These are phyloP conservation scores for Rhinatrema bivittatum DNA, from an alignment of 2,797 vertebrate species.

Conservation along the genomic window DNA sequence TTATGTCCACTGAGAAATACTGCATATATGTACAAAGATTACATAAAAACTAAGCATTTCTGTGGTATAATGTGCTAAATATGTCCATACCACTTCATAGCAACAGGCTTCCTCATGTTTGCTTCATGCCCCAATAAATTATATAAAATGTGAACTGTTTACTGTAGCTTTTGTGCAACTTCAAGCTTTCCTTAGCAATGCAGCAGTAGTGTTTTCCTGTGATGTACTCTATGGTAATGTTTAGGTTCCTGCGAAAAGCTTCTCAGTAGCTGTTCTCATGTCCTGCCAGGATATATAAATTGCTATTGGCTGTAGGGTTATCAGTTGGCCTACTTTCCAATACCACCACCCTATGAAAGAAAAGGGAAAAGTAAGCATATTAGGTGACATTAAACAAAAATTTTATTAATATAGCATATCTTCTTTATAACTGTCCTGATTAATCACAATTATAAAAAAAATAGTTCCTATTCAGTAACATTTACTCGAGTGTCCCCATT, in stretches of 20 bases:
- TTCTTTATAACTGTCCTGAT: too few relatives aligned
- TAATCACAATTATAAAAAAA: too few relatives aligned
- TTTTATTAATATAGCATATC: too few relatives aligned
- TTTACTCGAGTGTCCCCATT: too few relatives aligned
- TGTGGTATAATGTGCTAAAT: conserved; percentile 59
- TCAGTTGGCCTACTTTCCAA: conserved; percentile 93
- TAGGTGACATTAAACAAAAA: conserved; percentile 3
- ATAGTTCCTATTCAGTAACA: too few relatives aligned
- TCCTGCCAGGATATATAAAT: conserved; percentile 94
- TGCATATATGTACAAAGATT: conserved; percentile 90
- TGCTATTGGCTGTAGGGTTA: conserved; percentile 95
- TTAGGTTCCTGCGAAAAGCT: background rate
- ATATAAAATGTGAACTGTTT: conserved; percentile 42
- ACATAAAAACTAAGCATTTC: conserved; percentile 86
- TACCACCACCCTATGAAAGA: conserved; percentile 80
- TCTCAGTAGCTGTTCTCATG: conserved; percentile 97
- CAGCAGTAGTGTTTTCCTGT: conserved; percentile 40
- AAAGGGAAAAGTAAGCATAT: conserved; percentile 13
- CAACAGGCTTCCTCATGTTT: conserved; percentile 41
- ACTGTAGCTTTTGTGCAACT: conserved; percentile 48
- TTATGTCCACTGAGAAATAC: conserved; percentile 68
- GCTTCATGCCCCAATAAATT: conserved; percentile 82
- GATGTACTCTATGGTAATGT: conserved; percentile 4
- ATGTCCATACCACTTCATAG: conserved; percentile 58
- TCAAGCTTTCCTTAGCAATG: conserved; percentile 42